Base-by-base conservation (phyloP, 2,888 invertebrate species). In the Trachelus iudaicus region DNA sequence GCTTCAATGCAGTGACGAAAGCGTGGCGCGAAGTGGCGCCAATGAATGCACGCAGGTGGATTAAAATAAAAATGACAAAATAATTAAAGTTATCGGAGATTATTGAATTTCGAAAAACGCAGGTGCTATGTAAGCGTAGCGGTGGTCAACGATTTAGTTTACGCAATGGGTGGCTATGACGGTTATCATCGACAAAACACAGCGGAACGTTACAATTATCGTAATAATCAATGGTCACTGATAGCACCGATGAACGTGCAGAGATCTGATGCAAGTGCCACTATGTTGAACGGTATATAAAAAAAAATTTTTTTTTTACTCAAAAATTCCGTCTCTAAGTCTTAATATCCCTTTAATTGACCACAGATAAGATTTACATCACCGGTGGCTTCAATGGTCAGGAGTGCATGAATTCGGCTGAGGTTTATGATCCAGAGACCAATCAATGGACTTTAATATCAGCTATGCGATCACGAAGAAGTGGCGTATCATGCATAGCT, bases 361-460 rank as follows among this genome's bases (percentile, higher is more conserved):
- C 85, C 89, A 1, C 80, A 96, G 96, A 94, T 81, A 95, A 95
- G 88, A 95, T 96, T 85, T 96, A 96, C 91, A 95, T 96, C 83
- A 95, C 95, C 76, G 98, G 98, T 2, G 98, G 98, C 0, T 98
- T 97, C 91, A 98, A 98, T 90, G 98, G 98, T 0, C 96, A 96
- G 88, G 97, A 97, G 88, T 96, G 97, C 88, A 95, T 97, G 93
- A 96, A 95, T 90, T 95, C 96, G 34, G 96, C 95, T 3, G 97
- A 97, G 89, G 94, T 96, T 76, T 97, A 96, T 91, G 95, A 96
- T 86, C 95, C 96, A 0, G 94, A 94, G 79, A 93, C 94, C 11
- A 96, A 97, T 92, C 96, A 96, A 88, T 97, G 97, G 97, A 95
- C 96, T 0, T 92, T 96, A 85, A 94, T 98, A 80, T 94, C 96